Evolutionary conservation across 2,888 invertebrate species (phyloP).

Genomic region (Lumbricus terrestris): DNA sequence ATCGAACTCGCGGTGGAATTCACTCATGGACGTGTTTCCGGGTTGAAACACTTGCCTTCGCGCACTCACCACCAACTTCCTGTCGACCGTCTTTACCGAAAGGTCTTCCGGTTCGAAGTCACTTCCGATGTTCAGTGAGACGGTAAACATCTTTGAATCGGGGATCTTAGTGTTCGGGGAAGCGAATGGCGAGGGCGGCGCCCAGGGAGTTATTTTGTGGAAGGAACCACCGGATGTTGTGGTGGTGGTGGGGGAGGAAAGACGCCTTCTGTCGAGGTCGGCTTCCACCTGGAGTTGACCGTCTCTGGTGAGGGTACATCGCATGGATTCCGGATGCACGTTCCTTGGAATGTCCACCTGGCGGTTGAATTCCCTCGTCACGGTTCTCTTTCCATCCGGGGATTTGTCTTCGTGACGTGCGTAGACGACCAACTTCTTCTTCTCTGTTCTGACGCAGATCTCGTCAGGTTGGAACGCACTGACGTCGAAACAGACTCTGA

Average conservation of each 20-base stretch:
- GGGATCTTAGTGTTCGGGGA: constrained; percentile 44
- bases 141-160: constrained; percentile 46
- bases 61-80: constrained; percentile 55
- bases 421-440: constrained; percentile 31
- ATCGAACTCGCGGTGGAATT: constrained; percentile 58
- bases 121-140: constrained; percentile 49
- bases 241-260: background rate
- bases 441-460: constrained; percentile 36
- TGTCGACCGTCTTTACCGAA: constrained; percentile 56
- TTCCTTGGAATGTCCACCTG: constrained; percentile 36
- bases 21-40: constrained; percentile 53
- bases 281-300: constrained; percentile 38
- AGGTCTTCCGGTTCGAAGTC: constrained; percentile 57
- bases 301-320: constrained; percentile 36
- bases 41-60: constrained; percentile 53
- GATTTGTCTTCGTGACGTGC: constrained; percentile 36
- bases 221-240: background rate
- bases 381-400: constrained; percentile 29
- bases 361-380: constrained; percentile 35
- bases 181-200: background rate
- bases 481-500: constrained; percentile 38
- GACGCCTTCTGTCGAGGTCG: constrained; percentile 22
- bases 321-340: constrained; percentile 28
- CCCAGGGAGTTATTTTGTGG: background rate
- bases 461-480: constrained; percentile 36